These are phyloP conservation scores for Cyprinodon tularosa DNA, from an alignment of 2,113 vertebrate genomes.

Conservation along the genomic window DNA sequence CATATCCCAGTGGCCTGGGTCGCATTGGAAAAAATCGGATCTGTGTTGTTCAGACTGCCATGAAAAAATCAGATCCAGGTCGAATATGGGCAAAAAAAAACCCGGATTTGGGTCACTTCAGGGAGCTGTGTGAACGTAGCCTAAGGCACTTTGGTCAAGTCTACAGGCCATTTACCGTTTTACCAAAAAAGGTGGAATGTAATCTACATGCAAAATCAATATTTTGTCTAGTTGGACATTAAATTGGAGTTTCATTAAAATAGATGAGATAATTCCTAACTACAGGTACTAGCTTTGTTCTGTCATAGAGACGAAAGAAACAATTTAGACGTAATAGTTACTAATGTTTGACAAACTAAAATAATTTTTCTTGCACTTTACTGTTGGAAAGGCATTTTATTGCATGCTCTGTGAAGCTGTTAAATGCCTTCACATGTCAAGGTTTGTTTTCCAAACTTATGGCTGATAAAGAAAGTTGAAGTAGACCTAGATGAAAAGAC, in stretches of 20 bases:
- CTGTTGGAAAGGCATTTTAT: conserved; percentile 6
- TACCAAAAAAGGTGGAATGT: no score
- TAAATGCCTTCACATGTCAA: conserved; percentile 15
- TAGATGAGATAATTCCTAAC: neutral
- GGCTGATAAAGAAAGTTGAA: conserved; percentile 57
- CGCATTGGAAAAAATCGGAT: no score
- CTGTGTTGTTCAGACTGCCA: no score
- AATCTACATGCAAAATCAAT: no score
- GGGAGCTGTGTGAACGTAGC: no score
- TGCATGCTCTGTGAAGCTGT: conserved; percentile 8
- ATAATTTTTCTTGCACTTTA: conserved; percentile 2
- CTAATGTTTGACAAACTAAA: conserved; percentile 10
- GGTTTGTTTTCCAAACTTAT: conserved; percentile 47
- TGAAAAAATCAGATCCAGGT: no score
- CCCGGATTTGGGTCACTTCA: no score
- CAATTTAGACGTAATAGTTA: neutral
- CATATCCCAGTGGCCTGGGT: no score
- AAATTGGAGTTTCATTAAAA: neutral
- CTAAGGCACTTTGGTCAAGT: no score
- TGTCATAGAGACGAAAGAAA: neutral
- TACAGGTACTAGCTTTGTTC: conserved; percentile 6
- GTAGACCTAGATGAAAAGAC: conserved; percentile 49
- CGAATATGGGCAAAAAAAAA: no score
- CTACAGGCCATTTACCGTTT: no score
- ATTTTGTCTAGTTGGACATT: neutral